Evolutionary conservation across 2,888 invertebrate species (phyloP).

Genomic region (Agrochola lychnidis): DNA sequence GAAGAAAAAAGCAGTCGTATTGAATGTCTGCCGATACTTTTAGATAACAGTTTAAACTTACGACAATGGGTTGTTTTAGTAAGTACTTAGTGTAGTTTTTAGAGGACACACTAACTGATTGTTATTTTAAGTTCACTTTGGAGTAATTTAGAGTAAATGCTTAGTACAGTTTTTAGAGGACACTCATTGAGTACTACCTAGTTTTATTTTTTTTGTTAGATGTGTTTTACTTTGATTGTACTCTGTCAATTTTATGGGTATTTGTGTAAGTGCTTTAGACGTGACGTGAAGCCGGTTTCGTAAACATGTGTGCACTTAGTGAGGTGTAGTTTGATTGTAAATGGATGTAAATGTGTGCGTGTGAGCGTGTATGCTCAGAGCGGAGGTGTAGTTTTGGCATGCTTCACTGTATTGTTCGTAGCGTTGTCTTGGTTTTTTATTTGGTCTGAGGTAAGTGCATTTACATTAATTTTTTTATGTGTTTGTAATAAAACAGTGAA

Average conservation of each 20-base stretch:
- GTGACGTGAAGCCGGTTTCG: too few species aligned
- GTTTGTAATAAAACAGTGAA: background rate
- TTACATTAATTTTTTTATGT: background rate
- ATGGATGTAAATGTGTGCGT: too few species aligned
- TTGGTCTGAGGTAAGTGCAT: too few species aligned
- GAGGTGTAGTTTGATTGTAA: too few species aligned
- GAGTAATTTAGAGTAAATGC: background rate
- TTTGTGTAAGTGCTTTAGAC: too few species aligned
- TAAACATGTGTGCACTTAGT: too few species aligned
- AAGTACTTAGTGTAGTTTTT: background rate
- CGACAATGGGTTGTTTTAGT: slow-evolving; percentile 4
- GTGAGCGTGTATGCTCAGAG: too few species aligned
- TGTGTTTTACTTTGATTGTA: background rate
- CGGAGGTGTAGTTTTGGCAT: too few species aligned
- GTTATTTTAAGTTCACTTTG: background rate
- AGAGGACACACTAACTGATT: background rate
- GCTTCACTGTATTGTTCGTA: too few species aligned
- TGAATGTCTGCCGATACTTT: slow-evolving; percentile 54
- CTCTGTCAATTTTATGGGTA: background rate
- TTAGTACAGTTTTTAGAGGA: background rate
- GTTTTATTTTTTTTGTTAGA: background rate
- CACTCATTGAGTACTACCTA: background rate
- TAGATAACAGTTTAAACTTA: slow-evolving; percentile 42
- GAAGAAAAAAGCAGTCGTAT: slow-evolving; percentile 48
- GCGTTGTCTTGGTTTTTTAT: too few species aligned